Base-by-base conservation (phyloP, 30 jellyfish, hydroid and myxozoan species). In the Cassiopea xamachana region DNA sequence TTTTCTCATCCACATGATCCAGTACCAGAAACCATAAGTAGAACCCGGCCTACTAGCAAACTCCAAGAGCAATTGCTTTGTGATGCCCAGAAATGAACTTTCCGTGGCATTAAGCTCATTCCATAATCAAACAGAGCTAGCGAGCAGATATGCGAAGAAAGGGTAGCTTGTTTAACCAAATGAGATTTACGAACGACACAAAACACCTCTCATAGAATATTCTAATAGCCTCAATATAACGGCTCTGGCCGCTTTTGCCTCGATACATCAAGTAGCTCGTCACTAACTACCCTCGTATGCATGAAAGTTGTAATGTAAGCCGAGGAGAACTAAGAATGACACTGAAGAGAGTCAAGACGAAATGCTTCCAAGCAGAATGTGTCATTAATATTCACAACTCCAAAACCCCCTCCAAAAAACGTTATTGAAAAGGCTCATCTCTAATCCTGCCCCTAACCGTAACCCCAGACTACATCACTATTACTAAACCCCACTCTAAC, bases 141-240 rank as follows among this genome's bases (percentile, higher is more conserved):
- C 69, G 47, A 80, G 19, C 7, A 17, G 19, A 62, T 8, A 49
- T 72, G 69, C 64, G 16, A 80, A 47, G 59, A 43, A 80, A 18
- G 51, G 89, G 60, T 64, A 59, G 58, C 88, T 59, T 80, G 88
- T 80, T 80, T 58, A 59, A 46, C 12, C 74, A 64, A 64, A 64
- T 64, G 74, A 64, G 74, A 64, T 64, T 64, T 64, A 64, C 74
- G 74, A 13, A 17, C 27, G 8, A 64, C 19, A 64, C 2, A 64
- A 64, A 13, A 64, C 8, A 64, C 43, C 74, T 64, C 74, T 64
- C 74, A 64, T 44, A 8, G 83, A 17, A 74, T 74, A 16, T 74
- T 74, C 62, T 45, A 44, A 44, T 8, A 74, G 27, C 47, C 16
- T 18, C 10, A 6, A 2, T 13, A 5, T 64, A 27, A 17, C 43